Conservation (phyloP, 2,113 vertebrate species). For the Ameiurus melas region DNA sequence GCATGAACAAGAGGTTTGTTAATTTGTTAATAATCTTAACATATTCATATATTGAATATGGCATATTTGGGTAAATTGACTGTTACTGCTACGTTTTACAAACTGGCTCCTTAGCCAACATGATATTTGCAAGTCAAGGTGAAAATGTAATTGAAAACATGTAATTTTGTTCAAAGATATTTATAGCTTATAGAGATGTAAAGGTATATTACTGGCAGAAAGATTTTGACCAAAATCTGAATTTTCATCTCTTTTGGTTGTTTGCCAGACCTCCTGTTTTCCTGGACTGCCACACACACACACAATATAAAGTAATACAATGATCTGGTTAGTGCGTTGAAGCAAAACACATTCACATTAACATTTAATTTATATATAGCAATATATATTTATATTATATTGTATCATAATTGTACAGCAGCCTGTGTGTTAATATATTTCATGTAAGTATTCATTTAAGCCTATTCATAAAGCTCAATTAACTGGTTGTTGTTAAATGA, state of each 20-base stretch:
- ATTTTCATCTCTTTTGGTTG: background rate
- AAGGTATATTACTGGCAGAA: background rate
- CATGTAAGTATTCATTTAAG: slow-evolving; percentile 28
- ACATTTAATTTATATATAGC: background rate
- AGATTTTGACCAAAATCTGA: background rate
- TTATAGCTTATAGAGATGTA: background rate
- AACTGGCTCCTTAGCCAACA: background rate
- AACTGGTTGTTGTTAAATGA: background rate
- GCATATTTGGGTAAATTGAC: background rate
- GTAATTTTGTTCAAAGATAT: background rate
- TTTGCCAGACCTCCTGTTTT: background rate
- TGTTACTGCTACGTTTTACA: background rate
- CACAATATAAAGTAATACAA: background rate
- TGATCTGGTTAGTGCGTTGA: background rate
- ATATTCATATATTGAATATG: background rate
- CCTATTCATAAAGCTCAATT: background rate
- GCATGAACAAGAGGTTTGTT: background rate
- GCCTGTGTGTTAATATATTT: background rate
- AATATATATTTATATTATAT: no score
- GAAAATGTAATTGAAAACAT: background rate
- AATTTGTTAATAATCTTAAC: no score
- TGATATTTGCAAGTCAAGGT: background rate
- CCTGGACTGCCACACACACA: background rate
- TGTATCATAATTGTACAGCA: background rate
- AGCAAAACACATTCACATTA: background rate